These are phyloP conservation scores for Atrichornis clamosus DNA, from an alignment of 2,113 vertebrate genomes.

Conservation along the genomic window DNA sequence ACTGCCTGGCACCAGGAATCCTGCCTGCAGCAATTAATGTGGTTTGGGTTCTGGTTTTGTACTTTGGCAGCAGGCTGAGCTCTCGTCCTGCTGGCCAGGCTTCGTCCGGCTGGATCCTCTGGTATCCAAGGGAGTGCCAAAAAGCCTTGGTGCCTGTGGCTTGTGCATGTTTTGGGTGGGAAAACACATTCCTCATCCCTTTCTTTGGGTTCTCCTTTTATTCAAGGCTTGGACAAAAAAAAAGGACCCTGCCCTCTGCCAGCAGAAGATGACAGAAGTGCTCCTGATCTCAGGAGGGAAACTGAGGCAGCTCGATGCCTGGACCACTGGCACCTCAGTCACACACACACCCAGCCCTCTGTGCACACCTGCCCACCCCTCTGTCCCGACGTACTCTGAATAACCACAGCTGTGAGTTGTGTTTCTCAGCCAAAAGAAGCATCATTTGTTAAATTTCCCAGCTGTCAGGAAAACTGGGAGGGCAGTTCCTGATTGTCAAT, in stretches of 20 bases:
- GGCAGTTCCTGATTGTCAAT: neutral
- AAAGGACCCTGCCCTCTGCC: neutral
- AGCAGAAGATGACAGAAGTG: neutral
- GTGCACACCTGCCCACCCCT: neutral
- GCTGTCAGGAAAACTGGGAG: neutral
- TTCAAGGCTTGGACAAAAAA: neutral
- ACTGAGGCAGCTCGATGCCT: neutral
- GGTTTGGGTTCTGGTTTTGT: neutral
- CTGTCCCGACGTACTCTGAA: accelerated
- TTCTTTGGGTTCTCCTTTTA: neutral
- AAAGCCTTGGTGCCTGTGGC: neutral
- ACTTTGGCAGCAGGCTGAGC: neutral
- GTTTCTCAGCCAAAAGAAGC: neutral
- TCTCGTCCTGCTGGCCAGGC: neutral
- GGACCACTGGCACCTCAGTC: neutral
- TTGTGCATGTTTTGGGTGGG: neutral
- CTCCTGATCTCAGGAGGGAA: neutral
- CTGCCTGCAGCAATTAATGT: neutral
- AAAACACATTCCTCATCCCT: neutral
- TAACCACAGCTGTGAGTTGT: neutral
- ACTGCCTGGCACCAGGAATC: neutral
- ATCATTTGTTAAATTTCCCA: neutral
- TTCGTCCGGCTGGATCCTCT: neutral
- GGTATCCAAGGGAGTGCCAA: neutral
- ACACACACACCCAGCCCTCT: accelerated